Base-by-base conservation (phyloP, 2,888 invertebrate genomes). In the Cecidostiba fungosa region DNA sequence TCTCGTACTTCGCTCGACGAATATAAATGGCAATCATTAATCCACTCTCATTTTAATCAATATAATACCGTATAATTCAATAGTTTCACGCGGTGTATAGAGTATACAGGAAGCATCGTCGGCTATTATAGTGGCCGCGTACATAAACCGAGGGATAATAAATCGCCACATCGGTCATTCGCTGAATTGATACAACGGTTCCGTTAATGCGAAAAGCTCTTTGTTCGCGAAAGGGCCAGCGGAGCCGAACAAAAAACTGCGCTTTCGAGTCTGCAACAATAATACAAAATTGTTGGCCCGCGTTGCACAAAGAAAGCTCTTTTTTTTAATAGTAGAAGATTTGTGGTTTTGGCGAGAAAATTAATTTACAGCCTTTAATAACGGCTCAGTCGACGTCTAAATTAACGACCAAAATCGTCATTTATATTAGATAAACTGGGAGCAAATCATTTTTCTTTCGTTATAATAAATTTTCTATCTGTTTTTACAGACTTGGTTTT, bases 351-450 rank as follows among this genome's bases (percentile, higher is more conserved):
- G 14, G 16, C 6, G 39, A 23, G 77, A 87, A 88, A 88, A 88
- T 86, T 88, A 87, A 88, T 88, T 87, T 86, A 85, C 70, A 69
- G 39, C 78, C 66, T 78, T 83, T 87, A 87, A 85, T 87, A 87
- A 88, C 85, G 86, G 72, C 77, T 62, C 86, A 78, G 12, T 43
- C 84, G 86, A 36, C 74, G 81, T 78, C 69, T 2, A 10, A 43
- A 43, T 43, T 12, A 43, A 43, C 12, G 1, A 12, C 10, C 10
- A 12, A 43, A 39, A 43, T 43, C 39, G 39, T 43, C 0, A 43
- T 43, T 43, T 12, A 10, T 12, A 43, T 43, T 43, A 12, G 2
- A 26, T 10, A 3, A 14, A 10, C n/a, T n/a, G n/a, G n/a, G n/a
- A n/a, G n/a, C n/a, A n/a, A n/a, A n/a, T n/a, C 32, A 32, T 32